A percentile compares a stretch with the other conserved stretches of the same genome.
phyloP scores from a whole-genome alignment of 2,797 vertebrate species.

The Fratercula arctica region DNA sequence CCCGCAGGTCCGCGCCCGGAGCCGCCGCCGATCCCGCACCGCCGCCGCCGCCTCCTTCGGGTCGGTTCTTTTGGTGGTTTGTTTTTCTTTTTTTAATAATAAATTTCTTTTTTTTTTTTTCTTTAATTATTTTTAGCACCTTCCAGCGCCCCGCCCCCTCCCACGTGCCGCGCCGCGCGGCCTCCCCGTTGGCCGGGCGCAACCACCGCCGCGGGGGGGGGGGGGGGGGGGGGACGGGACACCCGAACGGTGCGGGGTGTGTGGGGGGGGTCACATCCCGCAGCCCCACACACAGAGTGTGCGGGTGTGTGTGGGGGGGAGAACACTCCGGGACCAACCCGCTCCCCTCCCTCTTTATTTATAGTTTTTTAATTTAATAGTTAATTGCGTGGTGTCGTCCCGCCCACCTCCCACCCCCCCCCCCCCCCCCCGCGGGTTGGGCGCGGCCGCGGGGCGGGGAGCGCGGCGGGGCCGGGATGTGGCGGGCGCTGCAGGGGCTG shows the following conservation, averaged over 20 bases:
- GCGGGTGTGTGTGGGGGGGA: too few relatives aligned
- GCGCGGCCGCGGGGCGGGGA: background rate
- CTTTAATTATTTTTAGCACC: background rate
- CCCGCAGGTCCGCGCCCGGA: background rate
- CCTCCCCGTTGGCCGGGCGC: background rate
- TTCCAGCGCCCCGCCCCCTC: background rate
- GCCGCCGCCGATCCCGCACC: too few relatives aligned
- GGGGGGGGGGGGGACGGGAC: background rate
- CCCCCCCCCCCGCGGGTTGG: too few relatives aligned
- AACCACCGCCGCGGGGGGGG: background rate
- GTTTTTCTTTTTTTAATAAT: background rate
- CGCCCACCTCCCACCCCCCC: too few relatives aligned
- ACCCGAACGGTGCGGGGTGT: background rate
- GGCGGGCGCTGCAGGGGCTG: background rate
- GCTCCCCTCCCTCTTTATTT: background rate
- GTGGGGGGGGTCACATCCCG: too few relatives aligned
- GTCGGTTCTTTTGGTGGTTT: too few relatives aligned
- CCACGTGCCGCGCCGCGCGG: background rate
- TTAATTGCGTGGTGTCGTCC: background rate
- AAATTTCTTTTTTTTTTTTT: background rate
- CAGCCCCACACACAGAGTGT: background rate
- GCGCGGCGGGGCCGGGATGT: slow-evolving; percentile 10
- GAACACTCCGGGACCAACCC: too few relatives aligned
- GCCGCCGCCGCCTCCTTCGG: background rate
- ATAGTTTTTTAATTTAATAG: too few relatives aligned